A percentile compares a stretch with the other conserved stretches of the same genome.
Conservation (phyloP, 1,140 invertebrate genomes). For the Melitaea cinxia region DNA sequence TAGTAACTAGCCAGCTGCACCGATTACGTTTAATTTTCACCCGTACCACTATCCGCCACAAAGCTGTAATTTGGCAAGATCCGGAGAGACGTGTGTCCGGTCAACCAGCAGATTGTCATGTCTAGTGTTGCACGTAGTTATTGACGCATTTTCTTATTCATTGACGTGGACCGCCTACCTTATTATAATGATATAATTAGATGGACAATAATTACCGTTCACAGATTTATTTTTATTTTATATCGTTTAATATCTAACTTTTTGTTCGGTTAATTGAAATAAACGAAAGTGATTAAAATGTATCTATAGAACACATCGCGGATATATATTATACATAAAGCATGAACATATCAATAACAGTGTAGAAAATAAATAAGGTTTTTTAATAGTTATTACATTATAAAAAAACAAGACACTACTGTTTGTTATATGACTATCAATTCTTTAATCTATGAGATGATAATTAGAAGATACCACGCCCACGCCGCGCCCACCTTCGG, state of each 20-base stretch:
- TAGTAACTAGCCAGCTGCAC: constrained; percentile 32
- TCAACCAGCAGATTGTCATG: constrained; percentile 39
- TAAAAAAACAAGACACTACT: background rate
- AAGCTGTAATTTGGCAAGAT: constrained; percentile 40
- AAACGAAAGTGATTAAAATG: background rate
- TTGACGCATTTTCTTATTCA: constrained; percentile 47
- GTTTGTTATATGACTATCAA: constrained; percentile 5
- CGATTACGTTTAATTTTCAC: constrained; percentile 10
- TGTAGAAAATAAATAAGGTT: background rate
- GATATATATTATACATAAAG: background rate
- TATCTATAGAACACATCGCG: background rate
- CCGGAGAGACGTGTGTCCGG: constrained; percentile 26
- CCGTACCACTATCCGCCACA: constrained; percentile 18
- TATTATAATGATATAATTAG: constrained; percentile 37
- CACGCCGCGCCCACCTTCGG: constrained; percentile 43
- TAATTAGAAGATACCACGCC: constrained; percentile 47
- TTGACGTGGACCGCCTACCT: constrained; percentile 37
- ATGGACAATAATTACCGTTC: constrained; percentile 13
- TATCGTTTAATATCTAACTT: background rate
- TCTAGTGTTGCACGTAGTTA: constrained; percentile 39
- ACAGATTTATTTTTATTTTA: background rate
- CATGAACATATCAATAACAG: background rate
- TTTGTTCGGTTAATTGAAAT: background rate
- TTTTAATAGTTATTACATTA: constrained; percentile 10
- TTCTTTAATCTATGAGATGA: constrained; percentile 35